Base-by-base conservation (phyloP, 92 coral and sea anemone species). In the Paragorgia papillata region DNA sequence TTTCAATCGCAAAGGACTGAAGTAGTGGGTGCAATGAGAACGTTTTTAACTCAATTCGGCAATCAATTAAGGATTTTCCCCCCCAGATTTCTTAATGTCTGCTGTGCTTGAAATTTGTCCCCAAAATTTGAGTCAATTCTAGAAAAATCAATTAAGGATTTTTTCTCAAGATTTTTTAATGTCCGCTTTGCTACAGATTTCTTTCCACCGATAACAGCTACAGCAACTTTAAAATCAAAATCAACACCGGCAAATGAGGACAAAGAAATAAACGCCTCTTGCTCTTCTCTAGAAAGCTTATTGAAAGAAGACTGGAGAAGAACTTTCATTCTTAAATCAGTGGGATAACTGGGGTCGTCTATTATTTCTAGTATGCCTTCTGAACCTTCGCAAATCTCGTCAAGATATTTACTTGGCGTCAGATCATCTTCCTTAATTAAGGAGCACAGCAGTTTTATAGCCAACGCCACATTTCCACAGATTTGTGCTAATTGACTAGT, bases 391-490 rank as follows among this genome's bases (percentile, higher is more conserved):
- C 0, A 1, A 30, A 58, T 21, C 33, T 66, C 76, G 24, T 33
- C 32, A 35, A 79, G 76, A 34, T 53, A 59, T 20, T 79, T 63
- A 12, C 15, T 14, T 31, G 83, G 56, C 21, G 80, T 39, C 25
- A 40, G 31, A 13, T 26, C 40, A 60, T 71, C 59, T 57, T 48
- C 74, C 10, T 34, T 29, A 30, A 81, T 62, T 0, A 51, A 37
- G n/a, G 65, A 57, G 35, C 85, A 81, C 34, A 81, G 3, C 5
- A 81, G 15, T 48, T 51, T 48, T 17, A 81, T 81, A 33, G 85
- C 85, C 3, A 81, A 5, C n/a, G 85, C 81, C 19, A 73, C 85
- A 34, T 71, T 26, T 7, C 80, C 85, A 15, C 81, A 70, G 21
- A 73, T 81, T 0, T 73, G 64, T 9, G 66, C 19, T 20, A 81